phyloP scores from a whole-genome alignment of 2,797 vertebrate species.

The Pipistrellus pipistrellus region DNA sequence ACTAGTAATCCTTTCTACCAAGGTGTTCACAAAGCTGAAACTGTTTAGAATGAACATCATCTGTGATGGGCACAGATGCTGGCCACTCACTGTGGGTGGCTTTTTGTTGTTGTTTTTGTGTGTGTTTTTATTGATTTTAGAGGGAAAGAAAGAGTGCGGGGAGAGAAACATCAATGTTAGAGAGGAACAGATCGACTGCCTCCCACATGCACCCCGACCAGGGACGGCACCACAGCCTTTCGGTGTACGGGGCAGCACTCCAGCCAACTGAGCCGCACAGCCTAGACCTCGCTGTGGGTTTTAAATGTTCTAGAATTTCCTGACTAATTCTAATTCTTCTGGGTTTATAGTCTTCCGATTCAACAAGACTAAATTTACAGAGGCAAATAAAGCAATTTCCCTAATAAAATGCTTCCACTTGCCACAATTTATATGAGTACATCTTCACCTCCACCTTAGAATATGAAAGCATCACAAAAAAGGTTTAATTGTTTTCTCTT shows the following conservation, averaged over 20 bases:
- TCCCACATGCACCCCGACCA: background rate
- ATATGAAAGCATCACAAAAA: background rate
- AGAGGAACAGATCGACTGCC: background rate
- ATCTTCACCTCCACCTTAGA: background rate
- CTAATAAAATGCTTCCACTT: constrained; percentile 18
- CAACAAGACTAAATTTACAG: background rate
- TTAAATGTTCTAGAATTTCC: background rate
- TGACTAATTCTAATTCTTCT: background rate
- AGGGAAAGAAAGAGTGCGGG: background rate
- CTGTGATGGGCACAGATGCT: background rate
- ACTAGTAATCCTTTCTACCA: background rate
- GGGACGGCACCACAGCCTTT: background rate
- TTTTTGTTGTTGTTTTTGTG: background rate
- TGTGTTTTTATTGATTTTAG: background rate
- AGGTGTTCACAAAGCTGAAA: background rate
- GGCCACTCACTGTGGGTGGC: background rate
- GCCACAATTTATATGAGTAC: constrained; percentile 24
- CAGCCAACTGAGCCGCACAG: background rate
- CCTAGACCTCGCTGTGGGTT: background rate
- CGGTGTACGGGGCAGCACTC: background rate
- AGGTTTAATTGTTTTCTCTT: background rate
- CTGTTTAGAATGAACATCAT: background rate
- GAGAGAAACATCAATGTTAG: background rate
- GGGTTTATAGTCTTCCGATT: constrained; percentile 11
- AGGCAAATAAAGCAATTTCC: constrained; percentile 50